Evolutionary conservation across 1,140 invertebrate genomes (phyloP), one percentile per base, ranked within the genome.

Genomic region (Muscidifurax raptorellus): DNA sequence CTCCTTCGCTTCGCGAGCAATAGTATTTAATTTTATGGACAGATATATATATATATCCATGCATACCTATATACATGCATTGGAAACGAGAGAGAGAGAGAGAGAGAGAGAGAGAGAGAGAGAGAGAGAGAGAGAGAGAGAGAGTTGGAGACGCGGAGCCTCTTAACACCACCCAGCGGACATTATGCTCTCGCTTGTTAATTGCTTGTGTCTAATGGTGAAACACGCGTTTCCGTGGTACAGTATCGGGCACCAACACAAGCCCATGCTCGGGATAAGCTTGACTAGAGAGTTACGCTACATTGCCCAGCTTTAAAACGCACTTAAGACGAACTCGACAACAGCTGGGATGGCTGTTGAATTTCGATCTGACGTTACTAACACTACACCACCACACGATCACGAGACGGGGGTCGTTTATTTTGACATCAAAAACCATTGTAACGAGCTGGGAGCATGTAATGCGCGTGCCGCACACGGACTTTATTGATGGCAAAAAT

Each of bases 161-260:
- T n/a, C 44, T 77, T 77, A 77, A 77, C n/a, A 77, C 10, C 75
- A 59, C 18, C 25, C 13, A 47, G 13, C 44, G 27, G 27, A 27
- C 18, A 77, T 77, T 77, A 77, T 77, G 75, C 75, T 52, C 28
- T 30, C 18, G 75, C 47, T 59, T 30, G 75, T 77, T 77, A 77
- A 77, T 77, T 77, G 75, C 75, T 77, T 27, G 75, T 22, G 47
- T 77, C 75, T 77, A 77, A 79, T 76, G 40, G 72, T 32, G 36
- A 81, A 83, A 66, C 66, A 86, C 32, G 85, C 87, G 12, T 86
- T 69, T 10, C 28, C 22, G 66, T n/a, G 66, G 66, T 59, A 18
- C 52, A 69, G 66, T 69, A 69, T 69, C 27, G 27, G 25, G 66
- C 6, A 27, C 66, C 27, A n/a, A 9, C 15, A 69, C 25, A 15